Evolutionary conservation across 2,113 vertebrate species (phyloP).

Genomic region (Trogon melanurus): DNA sequence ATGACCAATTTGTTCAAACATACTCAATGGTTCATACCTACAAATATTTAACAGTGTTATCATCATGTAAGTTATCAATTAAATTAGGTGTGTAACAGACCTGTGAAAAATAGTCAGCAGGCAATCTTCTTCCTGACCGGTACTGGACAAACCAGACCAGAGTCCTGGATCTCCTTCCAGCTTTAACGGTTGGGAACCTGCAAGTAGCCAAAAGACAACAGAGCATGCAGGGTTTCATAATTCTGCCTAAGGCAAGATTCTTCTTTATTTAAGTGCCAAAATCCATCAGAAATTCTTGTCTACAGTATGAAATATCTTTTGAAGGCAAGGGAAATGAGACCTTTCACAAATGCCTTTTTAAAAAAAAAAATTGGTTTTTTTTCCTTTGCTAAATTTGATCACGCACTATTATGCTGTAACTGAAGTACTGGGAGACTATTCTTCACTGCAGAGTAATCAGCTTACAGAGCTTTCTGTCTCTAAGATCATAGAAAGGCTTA

Average conservation of each 20-base stretch:
- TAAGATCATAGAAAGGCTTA: neutral
- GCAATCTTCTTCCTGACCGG: neutral
- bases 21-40: neutral
- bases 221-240: neutral
- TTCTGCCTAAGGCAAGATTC: neutral
- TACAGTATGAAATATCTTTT: neutral
- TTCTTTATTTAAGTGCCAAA: neutral
- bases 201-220: neutral
- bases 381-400: neutral
- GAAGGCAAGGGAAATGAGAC: neutral
- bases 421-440: neutral
- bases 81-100: neutral
- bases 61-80: neutral
- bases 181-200: neutral
- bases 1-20: neutral
- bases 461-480: neutral
- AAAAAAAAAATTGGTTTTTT: neutral
- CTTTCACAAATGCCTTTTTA: neutral
- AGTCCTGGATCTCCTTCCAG: neutral
- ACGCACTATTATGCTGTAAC: neutral
- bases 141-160: neutral
- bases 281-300: neutral
- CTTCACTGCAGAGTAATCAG: neutral
- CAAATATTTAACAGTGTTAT: constrained; percentile 14
- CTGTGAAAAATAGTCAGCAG: neutral